These are phyloP conservation scores for Denticeps clupeoides DNA, from an alignment of 2,797 vertebrate species.

Conservation along the genomic window DNA sequence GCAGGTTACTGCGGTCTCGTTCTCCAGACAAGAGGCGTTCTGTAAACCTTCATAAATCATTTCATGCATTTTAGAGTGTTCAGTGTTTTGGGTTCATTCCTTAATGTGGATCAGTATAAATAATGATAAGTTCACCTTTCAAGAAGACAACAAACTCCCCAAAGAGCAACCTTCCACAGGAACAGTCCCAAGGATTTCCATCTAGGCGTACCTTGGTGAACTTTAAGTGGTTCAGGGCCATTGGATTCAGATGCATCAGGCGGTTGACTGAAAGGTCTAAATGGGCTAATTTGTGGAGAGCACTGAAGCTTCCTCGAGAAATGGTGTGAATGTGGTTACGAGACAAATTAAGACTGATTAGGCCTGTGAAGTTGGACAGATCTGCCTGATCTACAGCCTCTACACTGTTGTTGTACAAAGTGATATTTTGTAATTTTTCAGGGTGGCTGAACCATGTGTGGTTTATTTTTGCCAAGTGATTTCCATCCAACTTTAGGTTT, in stretches of 20 bases:
- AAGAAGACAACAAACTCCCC: slow-evolving; percentile 13
- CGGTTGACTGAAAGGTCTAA: slow-evolving; percentile 58
- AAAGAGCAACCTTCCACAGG: slow-evolving; percentile 29
- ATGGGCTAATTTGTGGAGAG: slow-evolving; percentile 28
- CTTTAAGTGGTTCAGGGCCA: slow-evolving; percentile 17
- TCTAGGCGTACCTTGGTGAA: slow-evolving; percentile 37
- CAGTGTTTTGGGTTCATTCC: too few species aligned
- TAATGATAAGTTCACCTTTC: slow-evolving; percentile 22
- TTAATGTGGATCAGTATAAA: too few species aligned
- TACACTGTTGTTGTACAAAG: slow-evolving; percentile 38
- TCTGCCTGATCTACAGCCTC: slow-evolving; percentile 15
- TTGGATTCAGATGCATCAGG: slow-evolving; percentile 35
- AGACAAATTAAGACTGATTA: slow-evolving; percentile 37
- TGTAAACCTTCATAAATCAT: too few species aligned
- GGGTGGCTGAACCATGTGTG: slow-evolving; percentile 49
- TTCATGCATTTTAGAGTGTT: too few species aligned
- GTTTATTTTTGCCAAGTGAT: slow-evolving; percentile 34
- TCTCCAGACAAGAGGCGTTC: too few species aligned
- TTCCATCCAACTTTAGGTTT: slow-evolving; percentile 40
- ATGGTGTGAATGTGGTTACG: slow-evolving; percentile 45
- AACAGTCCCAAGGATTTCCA: slow-evolving; percentile 60
- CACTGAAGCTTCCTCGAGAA: slow-evolving; percentile 28
- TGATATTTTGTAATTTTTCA: slow-evolving; percentile 29
- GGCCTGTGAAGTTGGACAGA: slow-evolving; percentile 30
- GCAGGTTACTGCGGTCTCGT: too few species aligned